These are phyloP conservation scores for Climacteris rufus DNA, from an alignment of 2,113 vertebrate species.

Conservation along the genomic window DNA sequence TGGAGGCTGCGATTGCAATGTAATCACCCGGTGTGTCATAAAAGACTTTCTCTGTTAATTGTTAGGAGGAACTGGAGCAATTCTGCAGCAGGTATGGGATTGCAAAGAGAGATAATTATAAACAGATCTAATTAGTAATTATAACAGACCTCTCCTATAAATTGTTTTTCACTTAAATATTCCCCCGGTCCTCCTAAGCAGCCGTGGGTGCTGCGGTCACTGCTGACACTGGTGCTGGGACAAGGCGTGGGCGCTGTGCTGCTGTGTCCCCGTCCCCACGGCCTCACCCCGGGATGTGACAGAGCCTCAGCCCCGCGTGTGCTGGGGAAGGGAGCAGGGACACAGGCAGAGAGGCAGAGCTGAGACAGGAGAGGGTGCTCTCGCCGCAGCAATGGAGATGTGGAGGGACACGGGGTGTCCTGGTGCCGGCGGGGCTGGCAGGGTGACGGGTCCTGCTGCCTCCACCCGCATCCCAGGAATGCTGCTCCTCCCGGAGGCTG, in stretches of 20 bases:
- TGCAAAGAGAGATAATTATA: constrained; percentile 67
- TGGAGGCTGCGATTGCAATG: constrained; percentile 13
- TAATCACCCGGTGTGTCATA: constrained; percentile 44
- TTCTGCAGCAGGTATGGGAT: constrained; percentile 64
- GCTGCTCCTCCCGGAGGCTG: neutral
- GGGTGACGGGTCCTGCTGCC: neutral
- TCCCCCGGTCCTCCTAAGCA: constrained; percentile 23
- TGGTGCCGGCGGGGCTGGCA: rapidly evolving
- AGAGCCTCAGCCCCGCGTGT: neutral
- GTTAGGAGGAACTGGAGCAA: constrained; percentile 30
- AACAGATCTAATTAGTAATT: constrained; percentile 75
- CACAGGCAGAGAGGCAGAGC: neutral
- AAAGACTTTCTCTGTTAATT: constrained; percentile 63
- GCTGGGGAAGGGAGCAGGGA: neutral
- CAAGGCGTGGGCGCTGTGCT: neutral
- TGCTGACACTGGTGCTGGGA: neutral
- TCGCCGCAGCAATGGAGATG: neutral
- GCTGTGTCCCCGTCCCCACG: rapidly evolving
- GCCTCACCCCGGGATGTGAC: rapidly evolving
- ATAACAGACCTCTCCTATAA: constrained; percentile 54
- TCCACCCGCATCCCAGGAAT: rapidly evolving
- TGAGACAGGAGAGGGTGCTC: constrained; percentile 61
- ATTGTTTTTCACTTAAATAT: constrained; percentile 60
- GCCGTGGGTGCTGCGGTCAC: neutral
- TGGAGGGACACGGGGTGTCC: rapidly evolving